A percentile compares a stretch with the other conserved stretches of the same genome.
Evolutionary conservation across 64 coral and sea anemone genomes (phyloP).

Genomic region (Montipora efflorescens): DNA sequence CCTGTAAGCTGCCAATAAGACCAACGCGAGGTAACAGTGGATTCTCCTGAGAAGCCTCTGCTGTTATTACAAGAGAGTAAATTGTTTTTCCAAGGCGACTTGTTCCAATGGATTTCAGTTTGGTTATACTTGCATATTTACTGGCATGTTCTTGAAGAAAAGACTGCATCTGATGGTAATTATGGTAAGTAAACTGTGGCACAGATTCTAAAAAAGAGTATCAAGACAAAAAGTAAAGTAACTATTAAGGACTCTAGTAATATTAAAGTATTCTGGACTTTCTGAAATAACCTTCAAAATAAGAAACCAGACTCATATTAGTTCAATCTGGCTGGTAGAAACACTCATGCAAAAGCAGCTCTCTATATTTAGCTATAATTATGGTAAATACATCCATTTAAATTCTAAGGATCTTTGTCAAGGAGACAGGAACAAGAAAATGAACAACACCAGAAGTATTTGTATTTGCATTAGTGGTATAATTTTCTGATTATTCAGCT

Average conservation of each 20-base stretch:
- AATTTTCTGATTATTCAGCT: too few species aligned
- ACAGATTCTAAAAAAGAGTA: neutral
- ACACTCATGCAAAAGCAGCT: too few species aligned
- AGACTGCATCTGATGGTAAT: constrained; percentile 51
- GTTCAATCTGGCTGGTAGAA: too few species aligned
- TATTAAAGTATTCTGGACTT: too few species aligned
- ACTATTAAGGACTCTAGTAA: neutral
- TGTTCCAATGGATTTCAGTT: constrained; percentile 68
- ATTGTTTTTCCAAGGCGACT: constrained; percentile 74
- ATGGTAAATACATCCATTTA: too few species aligned
- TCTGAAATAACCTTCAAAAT: neutral
- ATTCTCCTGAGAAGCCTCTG: constrained; percentile 34
- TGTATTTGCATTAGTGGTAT: too few species aligned
- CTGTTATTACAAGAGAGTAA: constrained; percentile 65
- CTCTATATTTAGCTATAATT: too few species aligned
- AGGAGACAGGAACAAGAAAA: too few species aligned
- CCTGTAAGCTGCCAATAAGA: constrained; percentile 84
- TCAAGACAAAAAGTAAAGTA: neutral
- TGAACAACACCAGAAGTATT: too few species aligned
- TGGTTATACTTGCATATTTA: constrained; percentile 64
- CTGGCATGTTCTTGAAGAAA: constrained; percentile 68
- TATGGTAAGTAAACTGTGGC: constrained; percentile 70
- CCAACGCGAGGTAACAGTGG: constrained; percentile 73
- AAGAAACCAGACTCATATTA: neutral
- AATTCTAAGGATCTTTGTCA: too few species aligned